Evolutionary conservation across 2,113 vertebrate species (phyloP).

Genomic region (Platycercus adscitus): DNA sequence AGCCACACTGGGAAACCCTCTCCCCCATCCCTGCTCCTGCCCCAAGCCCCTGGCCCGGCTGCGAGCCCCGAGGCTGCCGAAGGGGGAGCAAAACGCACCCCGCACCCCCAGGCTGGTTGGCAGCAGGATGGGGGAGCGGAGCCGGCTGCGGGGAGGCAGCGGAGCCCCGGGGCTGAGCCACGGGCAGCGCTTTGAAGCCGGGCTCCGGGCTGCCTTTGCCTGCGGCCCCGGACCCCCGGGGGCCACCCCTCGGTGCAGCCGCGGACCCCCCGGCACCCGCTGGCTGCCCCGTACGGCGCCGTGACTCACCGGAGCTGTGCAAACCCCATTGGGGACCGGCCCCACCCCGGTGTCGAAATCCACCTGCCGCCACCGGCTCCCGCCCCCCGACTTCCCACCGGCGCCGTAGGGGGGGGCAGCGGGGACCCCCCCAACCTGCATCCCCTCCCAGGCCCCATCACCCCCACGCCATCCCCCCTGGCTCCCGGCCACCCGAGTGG

Average conservation of each 20-base stretch:
- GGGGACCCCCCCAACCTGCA: rapidly evolving
- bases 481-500: rapidly evolving
- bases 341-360: conserved; percentile 52
- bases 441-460: background rate
- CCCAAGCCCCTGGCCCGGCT: background rate
- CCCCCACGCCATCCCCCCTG: rapidly evolving
- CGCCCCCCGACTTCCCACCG: background rate
- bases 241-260: background rate
- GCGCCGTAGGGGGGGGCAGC: background rate
- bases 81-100: background rate
- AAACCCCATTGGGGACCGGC: conserved; percentile 40
- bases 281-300: background rate
- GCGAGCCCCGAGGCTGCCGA: background rate
- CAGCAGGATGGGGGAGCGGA: background rate
- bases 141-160: background rate
- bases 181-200: background rate
- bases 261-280: background rate
- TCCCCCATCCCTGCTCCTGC: rapidly evolving
- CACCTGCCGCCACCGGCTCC: conserved; percentile 38
- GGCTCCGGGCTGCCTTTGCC: background rate
- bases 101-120: background rate
- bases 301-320: conserved; percentile 42
- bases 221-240: background rate
- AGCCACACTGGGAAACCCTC: background rate
- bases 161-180: background rate